phyloP scores from a whole-genome alignment of 2,888 invertebrate genomes.

The Leptinotarsa rubiginosa region DNA sequence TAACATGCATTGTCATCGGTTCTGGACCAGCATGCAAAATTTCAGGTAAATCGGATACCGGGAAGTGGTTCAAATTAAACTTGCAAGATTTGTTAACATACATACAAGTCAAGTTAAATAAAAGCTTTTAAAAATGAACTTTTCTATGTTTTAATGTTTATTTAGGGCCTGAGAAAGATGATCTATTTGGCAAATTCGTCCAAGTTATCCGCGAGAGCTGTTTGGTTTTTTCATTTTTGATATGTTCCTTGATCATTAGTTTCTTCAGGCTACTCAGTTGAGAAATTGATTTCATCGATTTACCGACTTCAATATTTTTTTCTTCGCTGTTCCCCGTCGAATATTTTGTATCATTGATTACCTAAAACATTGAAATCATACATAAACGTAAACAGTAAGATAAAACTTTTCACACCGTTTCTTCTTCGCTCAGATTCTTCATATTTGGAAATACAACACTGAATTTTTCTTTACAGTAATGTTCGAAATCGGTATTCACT shows the following conservation, averaged over 20 bases:
- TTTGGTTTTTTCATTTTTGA: constrained; percentile 11
- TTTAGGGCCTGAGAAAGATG: neutral
- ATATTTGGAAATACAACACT: constrained; percentile 36
- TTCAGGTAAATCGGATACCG: too few relatives aligned
- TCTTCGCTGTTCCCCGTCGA: neutral
- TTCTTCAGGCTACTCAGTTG: constrained; percentile 14
- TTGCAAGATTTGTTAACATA: too few relatives aligned
- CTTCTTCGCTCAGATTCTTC: constrained; percentile 36
- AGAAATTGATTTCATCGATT: neutral
- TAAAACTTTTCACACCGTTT: constrained; percentile 31
- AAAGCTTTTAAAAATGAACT: neutral
- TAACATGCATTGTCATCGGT: too few relatives aligned
- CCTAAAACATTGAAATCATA: neutral
- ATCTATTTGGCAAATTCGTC: constrained; percentile 13
- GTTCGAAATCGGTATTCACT: constrained; percentile 56
- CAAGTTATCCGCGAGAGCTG: constrained; percentile 11
- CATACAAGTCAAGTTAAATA: too few relatives aligned
- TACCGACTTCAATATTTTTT: neutral
- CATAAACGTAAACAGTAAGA: neutral
- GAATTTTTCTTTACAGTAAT: constrained; percentile 57
- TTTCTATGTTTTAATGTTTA: neutral
- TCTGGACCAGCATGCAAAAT: too few relatives aligned
- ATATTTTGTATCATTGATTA: constrained; percentile 14
- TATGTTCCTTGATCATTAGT: constrained; percentile 19
- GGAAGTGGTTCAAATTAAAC: too few relatives aligned